Evolutionary conservation across 2,888 invertebrate genomes (phyloP).

Genomic region (Tholera decimalis): DNA sequence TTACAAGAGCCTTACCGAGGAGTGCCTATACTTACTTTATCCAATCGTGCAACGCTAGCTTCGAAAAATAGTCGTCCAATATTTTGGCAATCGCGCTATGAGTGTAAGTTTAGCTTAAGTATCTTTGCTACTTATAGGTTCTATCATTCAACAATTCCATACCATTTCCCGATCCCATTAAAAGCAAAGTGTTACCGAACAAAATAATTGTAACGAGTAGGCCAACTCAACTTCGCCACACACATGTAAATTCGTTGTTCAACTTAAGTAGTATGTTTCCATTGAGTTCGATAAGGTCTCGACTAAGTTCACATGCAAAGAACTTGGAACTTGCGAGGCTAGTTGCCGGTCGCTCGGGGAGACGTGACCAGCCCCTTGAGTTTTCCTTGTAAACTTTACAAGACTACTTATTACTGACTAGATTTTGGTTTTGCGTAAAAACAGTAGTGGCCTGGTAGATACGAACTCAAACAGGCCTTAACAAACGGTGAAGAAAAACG

Average conservation of each 20-base stretch:
- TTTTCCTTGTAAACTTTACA: constrained; percentile 62
- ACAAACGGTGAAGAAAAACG: too few relatives aligned
- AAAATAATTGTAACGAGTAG: constrained; percentile 21
- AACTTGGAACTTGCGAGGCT: constrained; percentile 68
- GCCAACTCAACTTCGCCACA: constrained; percentile 24
- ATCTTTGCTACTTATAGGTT: too few relatives aligned
- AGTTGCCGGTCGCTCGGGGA: constrained; percentile 54
- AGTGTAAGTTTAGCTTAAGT: too few relatives aligned
- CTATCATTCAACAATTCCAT: neutral
- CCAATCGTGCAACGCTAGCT: too few relatives aligned
- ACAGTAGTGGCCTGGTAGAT: neutral
- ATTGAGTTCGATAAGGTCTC: constrained; percentile 61
- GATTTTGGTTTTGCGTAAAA: constrained; percentile 13
- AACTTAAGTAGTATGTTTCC: constrained; percentile 63
- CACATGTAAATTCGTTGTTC: constrained; percentile 57
- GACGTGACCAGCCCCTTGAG: constrained; percentile 68
- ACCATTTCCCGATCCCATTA: neutral
- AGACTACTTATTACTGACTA: constrained; percentile 51
- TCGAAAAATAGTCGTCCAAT: too few relatives aligned
- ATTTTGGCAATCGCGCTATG: too few relatives aligned
- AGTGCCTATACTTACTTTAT: too few relatives aligned
- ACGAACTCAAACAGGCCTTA: too few relatives aligned
- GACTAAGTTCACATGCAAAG: constrained; percentile 69
- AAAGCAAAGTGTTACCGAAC: constrained; percentile 6
- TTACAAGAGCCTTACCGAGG: too few relatives aligned